Evolutionary conservation across 2,797 vertebrate genomes (phyloP).

Genomic region (Pangasius sanitwongsei): DNA sequence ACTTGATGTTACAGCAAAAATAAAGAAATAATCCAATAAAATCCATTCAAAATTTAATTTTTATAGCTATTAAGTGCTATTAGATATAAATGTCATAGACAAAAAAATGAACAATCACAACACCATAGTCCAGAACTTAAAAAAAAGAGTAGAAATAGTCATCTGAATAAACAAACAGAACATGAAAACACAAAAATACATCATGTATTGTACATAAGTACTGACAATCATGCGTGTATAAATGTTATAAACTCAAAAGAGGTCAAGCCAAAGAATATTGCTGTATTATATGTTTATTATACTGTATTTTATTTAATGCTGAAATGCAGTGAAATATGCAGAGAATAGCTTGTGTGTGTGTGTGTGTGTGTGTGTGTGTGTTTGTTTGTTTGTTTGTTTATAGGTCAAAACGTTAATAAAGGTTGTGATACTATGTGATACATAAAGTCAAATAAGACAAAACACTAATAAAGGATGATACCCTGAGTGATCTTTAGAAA

Average conservation of each 20-base stretch:
- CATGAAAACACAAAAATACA: background rate
- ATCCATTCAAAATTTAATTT: background rate
- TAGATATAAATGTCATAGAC: background rate
- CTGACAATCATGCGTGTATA: background rate
- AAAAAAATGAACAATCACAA: background rate
- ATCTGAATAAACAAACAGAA: background rate
- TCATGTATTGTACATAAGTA: no score
- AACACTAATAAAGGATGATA: background rate
- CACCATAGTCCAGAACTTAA: background rate
- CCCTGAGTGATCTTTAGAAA: background rate
- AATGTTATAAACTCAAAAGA: background rate
- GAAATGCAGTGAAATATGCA: background rate
- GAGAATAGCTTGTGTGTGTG: background rate
- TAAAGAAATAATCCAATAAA: constrained; percentile 38
- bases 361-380: background rate
- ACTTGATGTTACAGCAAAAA: constrained; percentile 16
- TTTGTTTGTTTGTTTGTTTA: background rate
- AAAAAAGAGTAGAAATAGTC: background rate
- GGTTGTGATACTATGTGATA: background rate
- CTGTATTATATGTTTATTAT: background rate
- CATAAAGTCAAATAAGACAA: background rate
- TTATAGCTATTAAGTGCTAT: background rate
- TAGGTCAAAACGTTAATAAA: background rate
- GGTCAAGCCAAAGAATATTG: background rate
- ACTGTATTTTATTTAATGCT: background rate